Conservation (phyloP, 1,140 invertebrate genomes). For the Drosophila eugracilis region DNA sequence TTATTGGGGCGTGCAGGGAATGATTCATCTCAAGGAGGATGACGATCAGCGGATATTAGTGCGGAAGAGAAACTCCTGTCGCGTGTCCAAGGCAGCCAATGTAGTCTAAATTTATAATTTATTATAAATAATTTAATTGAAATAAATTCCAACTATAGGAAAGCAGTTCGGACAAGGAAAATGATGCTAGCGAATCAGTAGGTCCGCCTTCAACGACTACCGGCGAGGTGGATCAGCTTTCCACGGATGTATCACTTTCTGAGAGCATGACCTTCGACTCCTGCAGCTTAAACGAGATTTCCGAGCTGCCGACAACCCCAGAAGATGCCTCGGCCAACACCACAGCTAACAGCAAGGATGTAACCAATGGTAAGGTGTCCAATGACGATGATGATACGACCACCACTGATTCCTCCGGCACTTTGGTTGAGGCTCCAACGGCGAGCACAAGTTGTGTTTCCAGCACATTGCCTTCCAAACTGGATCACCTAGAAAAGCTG, state of each 20-base stretch:
- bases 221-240: constrained; percentile 71
- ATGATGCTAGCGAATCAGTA: constrained; percentile 79
- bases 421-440: constrained; percentile 55
- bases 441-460: constrained; percentile 86
- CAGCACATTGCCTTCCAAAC: constrained; percentile 89
- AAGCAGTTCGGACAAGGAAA: constrained; percentile 81
- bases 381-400: constrained; percentile 68
- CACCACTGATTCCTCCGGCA: constrained; percentile 68
- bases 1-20: constrained; percentile 93
- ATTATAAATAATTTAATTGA: not conserved
- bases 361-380: constrained; percentile 53
- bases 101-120: constrained; percentile 28
- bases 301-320: constrained; percentile 76
- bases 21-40: constrained; percentile 94
- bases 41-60: constrained; percentile 92
- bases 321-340: constrained; percentile 86
- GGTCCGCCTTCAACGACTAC: constrained; percentile 67
- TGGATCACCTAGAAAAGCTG: constrained; percentile 87
- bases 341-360: constrained; percentile 85
- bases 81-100: constrained; percentile 79
- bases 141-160: constrained; percentile 35
- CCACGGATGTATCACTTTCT: constrained; percentile 81
- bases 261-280: constrained; percentile 84
- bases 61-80: constrained; percentile 89
- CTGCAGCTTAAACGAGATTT: constrained; percentile 77